Base-by-base conservation (phyloP, 2,113 vertebrate species). In the Rhea americana region DNA sequence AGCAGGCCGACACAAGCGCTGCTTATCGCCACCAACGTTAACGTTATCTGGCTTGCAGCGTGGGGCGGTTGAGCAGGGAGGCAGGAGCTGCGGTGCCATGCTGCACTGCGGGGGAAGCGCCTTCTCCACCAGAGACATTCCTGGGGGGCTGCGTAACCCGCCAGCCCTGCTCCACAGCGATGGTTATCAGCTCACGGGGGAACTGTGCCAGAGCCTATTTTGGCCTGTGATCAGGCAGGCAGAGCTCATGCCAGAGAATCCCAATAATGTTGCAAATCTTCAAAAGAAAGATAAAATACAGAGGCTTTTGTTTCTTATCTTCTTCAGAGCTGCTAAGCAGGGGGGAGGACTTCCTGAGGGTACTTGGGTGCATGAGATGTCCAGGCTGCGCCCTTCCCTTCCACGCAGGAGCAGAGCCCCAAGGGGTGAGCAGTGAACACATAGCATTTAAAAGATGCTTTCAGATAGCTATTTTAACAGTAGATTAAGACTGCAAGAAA, bases 201-300 rank as follows among this genome's bases (percentile, higher is more conserved):
- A 93, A 68, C 58, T 53, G 70, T 25, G 73, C 87, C 83, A 90
- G 68, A 91, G 85, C 80, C 82, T 65, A 45, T 78, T 45, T 65
- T 3, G 1, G 85, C 37, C 81, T 8, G 4, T n/a, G 82, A 72
- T 26, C 0, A 1, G 26, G 68, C 73, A 83, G 93, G 87, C 85
- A 91, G 87, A 95, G 80, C 82, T 93, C 25, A 15, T 48, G 90
- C 91, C 85, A 93, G 91, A 93, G 91, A 88, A 94, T 94, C 83
- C 70, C 61, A 91, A 26, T 45, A 95, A 95, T 72, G 93, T 87
- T 82, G 90, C 66, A 94, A 93, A 84, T 91, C 93, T 90, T 91
- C 93, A 88, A 90, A 48, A 91, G 96, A 80, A 72, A 76, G 75
- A 96, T 63, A 91, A 90, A 93, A 67, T n/a, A 89, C 19, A 85